phyloP scores from a whole-genome alignment of 2,888 invertebrate species.

The Philopedon plagiatum region DNA sequence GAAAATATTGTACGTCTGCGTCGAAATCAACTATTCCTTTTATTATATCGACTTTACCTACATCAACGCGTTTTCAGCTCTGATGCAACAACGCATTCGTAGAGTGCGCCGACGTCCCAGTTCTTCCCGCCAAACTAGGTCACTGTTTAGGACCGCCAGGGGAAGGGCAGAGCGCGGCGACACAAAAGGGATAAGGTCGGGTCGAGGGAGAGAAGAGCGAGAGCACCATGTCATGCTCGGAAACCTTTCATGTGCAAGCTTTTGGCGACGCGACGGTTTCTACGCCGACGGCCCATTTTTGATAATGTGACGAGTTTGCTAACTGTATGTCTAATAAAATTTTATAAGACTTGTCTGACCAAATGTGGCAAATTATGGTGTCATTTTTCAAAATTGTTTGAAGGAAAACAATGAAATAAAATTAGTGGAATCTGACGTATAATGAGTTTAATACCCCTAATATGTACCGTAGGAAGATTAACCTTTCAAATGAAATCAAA shows the following conservation, averaged over 20 bases:
- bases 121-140: constrained; percentile 49
- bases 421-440: too few species aligned
- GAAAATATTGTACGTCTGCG: neutral
- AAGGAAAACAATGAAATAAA: too few species aligned
- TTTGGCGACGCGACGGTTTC: constrained; percentile 5
- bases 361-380: too few species aligned
- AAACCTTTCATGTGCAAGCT: neutral
- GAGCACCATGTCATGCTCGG: constrained; percentile 1
- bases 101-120: constrained; percentile 36
- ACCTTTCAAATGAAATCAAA: too few species aligned
- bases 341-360: too few species aligned
- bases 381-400: too few species aligned
- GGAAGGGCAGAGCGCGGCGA: neutral
- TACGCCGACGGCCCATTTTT: neutral
- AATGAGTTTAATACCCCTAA: too few species aligned
- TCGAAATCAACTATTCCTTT: neutral
- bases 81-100: constrained; percentile 28
- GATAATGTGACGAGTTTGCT: neutral
- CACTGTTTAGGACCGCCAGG: constrained; percentile 26
- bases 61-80: constrained; percentile 1
- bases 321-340: neutral
- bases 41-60: constrained; percentile 16
- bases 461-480: too few species aligned
- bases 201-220: constrained; percentile 33
- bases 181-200: constrained; percentile 42